Percentiles rank a stretch among this genome's conserved stretches.
phyloP scores from a whole-genome alignment of 2,113 vertebrate genomes.

The Megaptera novaeangliae region DNA sequence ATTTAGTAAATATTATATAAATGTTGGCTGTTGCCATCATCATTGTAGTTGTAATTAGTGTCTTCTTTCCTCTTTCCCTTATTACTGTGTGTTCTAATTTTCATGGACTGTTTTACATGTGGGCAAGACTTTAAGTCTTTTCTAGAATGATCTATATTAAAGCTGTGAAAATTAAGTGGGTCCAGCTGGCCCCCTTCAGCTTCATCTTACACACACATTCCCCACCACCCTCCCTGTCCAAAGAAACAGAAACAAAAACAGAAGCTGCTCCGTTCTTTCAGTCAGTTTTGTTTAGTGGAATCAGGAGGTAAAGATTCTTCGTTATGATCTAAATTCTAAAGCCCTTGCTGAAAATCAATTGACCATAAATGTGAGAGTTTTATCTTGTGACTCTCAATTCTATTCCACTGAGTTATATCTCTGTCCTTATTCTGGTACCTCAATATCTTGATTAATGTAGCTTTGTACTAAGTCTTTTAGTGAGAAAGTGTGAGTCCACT shows the following conservation, averaged over 20 bases:
- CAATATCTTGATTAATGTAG: background rate
- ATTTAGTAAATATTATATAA: background rate
- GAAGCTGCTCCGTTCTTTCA: background rate
- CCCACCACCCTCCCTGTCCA: background rate
- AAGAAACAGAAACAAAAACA: background rate
- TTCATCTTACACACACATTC: background rate
- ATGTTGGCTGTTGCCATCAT: background rate
- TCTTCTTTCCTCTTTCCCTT: background rate
- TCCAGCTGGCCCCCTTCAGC: background rate
- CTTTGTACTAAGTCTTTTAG: background rate
- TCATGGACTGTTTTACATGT: background rate
- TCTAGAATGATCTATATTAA: background rate
- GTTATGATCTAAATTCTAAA: background rate
- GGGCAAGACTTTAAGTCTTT: constrained; percentile 1
- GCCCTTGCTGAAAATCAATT: background rate
- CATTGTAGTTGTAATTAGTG: background rate
- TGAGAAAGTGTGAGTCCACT: background rate
- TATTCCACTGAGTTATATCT: background rate
- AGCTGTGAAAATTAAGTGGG: background rate
- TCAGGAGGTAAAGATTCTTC: background rate
- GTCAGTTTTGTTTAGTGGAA: background rate
- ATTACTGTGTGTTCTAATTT: background rate
- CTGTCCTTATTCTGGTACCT: background rate
- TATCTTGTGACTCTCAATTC: background rate
- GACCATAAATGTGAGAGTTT: background rate